Percentiles rank a stretch among this genome's conserved stretches.
phyloP scores from a whole-genome alignment of 2,797 vertebrate species.

The Typhlichthys subterraneus region DNA sequence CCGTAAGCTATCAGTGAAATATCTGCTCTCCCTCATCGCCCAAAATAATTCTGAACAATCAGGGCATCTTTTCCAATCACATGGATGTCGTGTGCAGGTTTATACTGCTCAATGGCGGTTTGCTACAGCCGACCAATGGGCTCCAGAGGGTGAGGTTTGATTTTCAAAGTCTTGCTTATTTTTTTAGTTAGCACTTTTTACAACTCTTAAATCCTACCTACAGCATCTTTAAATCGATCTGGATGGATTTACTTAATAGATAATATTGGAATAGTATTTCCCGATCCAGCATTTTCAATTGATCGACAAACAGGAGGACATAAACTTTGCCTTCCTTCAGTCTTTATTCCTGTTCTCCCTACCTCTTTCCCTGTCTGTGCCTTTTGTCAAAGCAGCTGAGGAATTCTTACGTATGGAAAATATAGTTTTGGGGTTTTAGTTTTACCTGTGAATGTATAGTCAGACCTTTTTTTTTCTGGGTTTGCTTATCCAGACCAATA shows the following conservation, averaged over 20 bases:
- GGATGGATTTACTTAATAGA: neutral
- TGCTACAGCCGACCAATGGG: too few relatives aligned
- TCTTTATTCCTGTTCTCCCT: neutral
- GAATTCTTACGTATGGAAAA: conserved; percentile 15
- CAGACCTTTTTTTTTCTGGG: too few relatives aligned
- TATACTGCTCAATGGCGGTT: too few relatives aligned
- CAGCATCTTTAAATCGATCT: neutral
- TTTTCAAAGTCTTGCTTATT: too few relatives aligned
- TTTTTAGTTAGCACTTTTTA: too few relatives aligned
- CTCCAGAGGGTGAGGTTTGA: too few relatives aligned
- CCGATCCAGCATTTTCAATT: conserved; percentile 20
- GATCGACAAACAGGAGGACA: conserved; percentile 5
- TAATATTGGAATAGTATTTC: neutral
- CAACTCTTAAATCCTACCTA: too few relatives aligned
- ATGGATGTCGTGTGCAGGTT: too few relatives aligned
- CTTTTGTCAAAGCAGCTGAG: conserved; percentile 43
- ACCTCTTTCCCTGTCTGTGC: conserved; percentile 51
- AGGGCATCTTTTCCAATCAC: too few relatives aligned
- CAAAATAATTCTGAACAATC: too few relatives aligned
- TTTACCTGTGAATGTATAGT: conserved; percentile 32
- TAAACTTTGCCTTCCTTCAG: conserved; percentile 1
- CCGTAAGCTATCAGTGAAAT: too few relatives aligned
- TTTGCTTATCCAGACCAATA: conserved; percentile 21
- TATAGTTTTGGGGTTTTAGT: conserved; percentile 2
- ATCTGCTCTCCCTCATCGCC: too few relatives aligned